phyloP scores from a whole-genome alignment of 2,797 vertebrate genomes.

The Tauraco hartlaubi region DNA sequence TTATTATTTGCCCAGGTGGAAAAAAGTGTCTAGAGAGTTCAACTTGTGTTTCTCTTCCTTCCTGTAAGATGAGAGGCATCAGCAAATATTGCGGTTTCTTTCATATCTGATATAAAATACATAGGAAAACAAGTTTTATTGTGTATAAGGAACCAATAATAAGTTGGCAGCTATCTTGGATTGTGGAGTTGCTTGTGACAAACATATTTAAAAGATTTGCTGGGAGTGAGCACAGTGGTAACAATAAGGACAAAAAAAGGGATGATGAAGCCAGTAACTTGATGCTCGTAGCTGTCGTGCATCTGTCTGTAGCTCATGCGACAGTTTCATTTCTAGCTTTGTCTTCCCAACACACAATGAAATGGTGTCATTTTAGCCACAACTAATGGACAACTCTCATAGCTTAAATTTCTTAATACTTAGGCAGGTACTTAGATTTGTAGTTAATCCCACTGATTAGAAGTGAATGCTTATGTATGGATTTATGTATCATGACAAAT shows the following conservation, averaged over 20 bases:
- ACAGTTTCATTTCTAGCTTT: not conserved
- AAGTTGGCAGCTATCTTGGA: not conserved
- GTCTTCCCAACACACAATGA: not conserved
- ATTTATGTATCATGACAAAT: not conserved
- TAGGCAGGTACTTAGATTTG: not conserved
- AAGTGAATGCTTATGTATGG: not conserved
- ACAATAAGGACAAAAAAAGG: not conserved
- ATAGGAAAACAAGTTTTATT: not conserved
- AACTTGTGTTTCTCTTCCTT: not conserved
- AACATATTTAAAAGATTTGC: not conserved
- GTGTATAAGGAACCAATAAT: not conserved
- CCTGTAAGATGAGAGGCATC: not conserved
- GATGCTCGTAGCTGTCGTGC: not conserved
- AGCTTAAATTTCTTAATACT: not conserved
- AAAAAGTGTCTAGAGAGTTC: not conserved
- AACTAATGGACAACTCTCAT: not conserved
- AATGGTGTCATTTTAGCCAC: not conserved
- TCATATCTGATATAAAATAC: not conserved
- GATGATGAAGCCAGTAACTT: not conserved
- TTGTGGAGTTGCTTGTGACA: not conserved
- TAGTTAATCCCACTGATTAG: not conserved
- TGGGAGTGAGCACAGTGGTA: not conserved
- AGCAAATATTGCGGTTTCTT: not conserved
- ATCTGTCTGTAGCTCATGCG: not conserved
- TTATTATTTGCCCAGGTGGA: not conserved